Base-by-base conservation (phyloP, 2,888 invertebrate genomes). In the Eretmocerus hayati region DNA sequence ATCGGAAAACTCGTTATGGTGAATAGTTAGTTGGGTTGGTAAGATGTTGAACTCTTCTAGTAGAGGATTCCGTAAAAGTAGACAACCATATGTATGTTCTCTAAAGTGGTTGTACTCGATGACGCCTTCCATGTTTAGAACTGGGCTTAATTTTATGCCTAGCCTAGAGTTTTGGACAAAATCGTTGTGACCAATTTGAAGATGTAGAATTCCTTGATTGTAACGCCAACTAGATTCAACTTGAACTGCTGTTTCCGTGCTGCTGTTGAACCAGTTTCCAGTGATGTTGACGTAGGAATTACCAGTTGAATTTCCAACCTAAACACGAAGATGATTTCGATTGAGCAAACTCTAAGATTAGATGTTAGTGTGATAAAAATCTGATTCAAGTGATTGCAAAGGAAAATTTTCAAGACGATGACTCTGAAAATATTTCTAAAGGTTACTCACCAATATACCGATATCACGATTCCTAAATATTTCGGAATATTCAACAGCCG, bases 31-130 rank as follows among this genome's bases (percentile, higher is more conserved):
- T 58, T 78, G 77, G 0, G 83, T 82, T 0, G 85, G 84, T 18
- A 90, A 71, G 38, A 81, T 74, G 67, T 87, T 87, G 63, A 90
- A 86, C 67, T 90, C 89, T 68, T 90, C 88, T 55, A 81, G 74
- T 23, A 83, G 77, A 51, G 84, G 79, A 72, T 93, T 95, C 66
- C 87, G 83, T 45, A 97, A 85, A 22, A 88, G 79, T 38, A 97
- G 76, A 3, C 86, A 87, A 9, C 95, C 95, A 61, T 85, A 85
- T 42, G 74, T 74, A 35, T 95, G 92, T 48, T 84, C 82, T 51
- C 81, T 80, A 65, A 96, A 95, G 59, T 87, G 85, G 73, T 96
- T 96, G 65, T 88, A 90, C 63, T 92, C 91, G 46, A 94, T 85
- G 54, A 76, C 75, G 0, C 84, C 87, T 5, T 81, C 72, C 4